phyloP scores from a whole-genome alignment of 2,888 invertebrate species.

The Syrista parreyssii region DNA sequence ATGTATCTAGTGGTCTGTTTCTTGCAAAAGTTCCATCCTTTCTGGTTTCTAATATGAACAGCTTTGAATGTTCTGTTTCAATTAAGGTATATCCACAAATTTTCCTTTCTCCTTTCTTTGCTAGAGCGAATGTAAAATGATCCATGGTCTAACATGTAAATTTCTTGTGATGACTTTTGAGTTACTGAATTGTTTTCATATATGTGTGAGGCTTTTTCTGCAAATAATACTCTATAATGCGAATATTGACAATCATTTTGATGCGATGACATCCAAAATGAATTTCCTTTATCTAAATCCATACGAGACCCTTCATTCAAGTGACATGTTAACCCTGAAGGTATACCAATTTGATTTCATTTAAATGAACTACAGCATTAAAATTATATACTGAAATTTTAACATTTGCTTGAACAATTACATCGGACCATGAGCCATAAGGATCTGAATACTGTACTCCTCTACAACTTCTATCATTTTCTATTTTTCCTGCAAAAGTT shows the following conservation, averaged over 20 bases:
- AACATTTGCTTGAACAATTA: not conserved
- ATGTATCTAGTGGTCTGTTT: not conserved
- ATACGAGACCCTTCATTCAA: not conserved
- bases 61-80: slow-evolving; percentile 14
- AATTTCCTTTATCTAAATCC: slow-evolving; percentile 7
- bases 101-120: not conserved
- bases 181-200: not conserved
- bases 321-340: not conserved
- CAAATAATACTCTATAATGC: not conserved
- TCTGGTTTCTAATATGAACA: not conserved
- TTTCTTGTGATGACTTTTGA: not conserved
- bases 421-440: not conserved
- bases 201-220: not conserved
- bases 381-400: not conserved
- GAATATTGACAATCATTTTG: not conserved
- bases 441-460: too few species aligned
- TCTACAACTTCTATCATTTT: not conserved
- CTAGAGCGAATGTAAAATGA: slow-evolving; percentile 6
- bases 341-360: too few species aligned
- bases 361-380: not conserved
- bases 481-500: not conserved
- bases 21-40: not conserved
- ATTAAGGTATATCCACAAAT: slow-evolving; percentile 3
- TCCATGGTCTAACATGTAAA: not conserved
- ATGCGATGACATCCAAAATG: not conserved